Percentiles rank a stretch among this genome's conserved stretches.
Evolutionary conservation across 2,888 invertebrate species (phyloP).

Genomic region (Lasioglossum pauxillum): DNA sequence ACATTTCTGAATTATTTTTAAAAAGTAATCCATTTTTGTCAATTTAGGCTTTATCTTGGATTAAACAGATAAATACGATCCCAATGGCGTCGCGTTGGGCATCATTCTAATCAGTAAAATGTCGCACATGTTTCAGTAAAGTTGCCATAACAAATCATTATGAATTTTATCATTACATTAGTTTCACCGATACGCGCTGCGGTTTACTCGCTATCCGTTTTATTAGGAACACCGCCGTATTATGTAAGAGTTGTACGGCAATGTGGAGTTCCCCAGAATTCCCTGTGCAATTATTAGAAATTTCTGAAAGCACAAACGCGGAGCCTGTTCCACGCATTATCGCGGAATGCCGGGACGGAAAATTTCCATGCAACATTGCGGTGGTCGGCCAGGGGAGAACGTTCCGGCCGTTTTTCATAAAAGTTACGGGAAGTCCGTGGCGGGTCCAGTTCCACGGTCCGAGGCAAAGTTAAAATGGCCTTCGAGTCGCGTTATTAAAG

Average conservation of each 20-base stretch:
- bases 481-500: constrained; percentile 40
- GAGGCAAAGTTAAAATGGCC: constrained; percentile 15
- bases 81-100: no score
- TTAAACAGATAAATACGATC: no score
- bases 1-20: no score
- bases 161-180: no score
- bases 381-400: neutral
- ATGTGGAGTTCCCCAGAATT: neutral
- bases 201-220: no score
- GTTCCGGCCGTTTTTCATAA: neutral
- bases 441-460: neutral
- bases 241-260: neutral
- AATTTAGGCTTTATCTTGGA: no score
- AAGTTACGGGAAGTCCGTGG: neutral
- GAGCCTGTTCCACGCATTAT: neutral
- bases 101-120: no score
- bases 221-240: neutral
- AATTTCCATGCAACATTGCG: neutral
- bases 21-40: no score
- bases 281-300: neutral
- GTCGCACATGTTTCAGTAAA: no score
- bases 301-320: neutral
- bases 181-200: no score
- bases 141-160: no score
- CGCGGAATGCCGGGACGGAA: neutral